Evolutionary conservation across 2,888 invertebrate genomes (phyloP).

Genomic region (Lasioglossum calceatum): DNA sequence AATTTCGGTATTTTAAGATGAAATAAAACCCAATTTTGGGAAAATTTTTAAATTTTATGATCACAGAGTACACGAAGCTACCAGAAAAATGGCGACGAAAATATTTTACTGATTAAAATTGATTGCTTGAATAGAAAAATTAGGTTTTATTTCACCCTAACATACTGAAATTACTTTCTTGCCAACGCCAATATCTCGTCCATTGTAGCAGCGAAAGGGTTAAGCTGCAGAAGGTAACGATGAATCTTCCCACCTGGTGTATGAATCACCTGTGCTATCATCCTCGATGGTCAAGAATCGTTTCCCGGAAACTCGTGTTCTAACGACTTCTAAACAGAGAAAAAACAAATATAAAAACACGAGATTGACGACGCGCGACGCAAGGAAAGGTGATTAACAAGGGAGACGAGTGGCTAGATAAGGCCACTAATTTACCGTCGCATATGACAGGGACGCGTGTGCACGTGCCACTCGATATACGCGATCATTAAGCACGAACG

Average conservation of each 20-base stretch:
- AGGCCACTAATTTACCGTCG: constrained; percentile 44
- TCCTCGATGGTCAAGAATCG: not conserved
- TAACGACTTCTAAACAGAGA: not conserved
- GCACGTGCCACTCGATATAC: constrained; percentile 25
- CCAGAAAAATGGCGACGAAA: too few relatives aligned
- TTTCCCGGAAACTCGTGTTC: not conserved
- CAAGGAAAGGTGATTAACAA: constrained; percentile 6
- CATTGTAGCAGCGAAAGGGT: not conserved
- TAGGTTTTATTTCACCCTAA: too few relatives aligned
- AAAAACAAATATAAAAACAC: not conserved
- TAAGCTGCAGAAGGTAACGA: not conserved
- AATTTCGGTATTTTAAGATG: too few relatives aligned
- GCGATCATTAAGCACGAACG: constrained; percentile 39
- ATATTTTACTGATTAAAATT: too few relatives aligned
- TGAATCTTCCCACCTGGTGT: not conserved
- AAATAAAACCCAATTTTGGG: too few relatives aligned
- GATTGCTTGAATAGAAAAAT: too few relatives aligned
- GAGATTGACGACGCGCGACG: not conserved
- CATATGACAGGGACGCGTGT: constrained; percentile 8
- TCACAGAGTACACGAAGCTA: too few relatives aligned
- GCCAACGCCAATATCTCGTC: too few relatives aligned
- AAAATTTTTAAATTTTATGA: too few relatives aligned
- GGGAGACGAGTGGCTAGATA: constrained; percentile 23
- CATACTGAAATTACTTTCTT: too few relatives aligned
- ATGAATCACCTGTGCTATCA: constrained; percentile 8